Conservation (phyloP, 2,888 invertebrate genomes). For the Harpagoxenus sublaevis region DNA sequence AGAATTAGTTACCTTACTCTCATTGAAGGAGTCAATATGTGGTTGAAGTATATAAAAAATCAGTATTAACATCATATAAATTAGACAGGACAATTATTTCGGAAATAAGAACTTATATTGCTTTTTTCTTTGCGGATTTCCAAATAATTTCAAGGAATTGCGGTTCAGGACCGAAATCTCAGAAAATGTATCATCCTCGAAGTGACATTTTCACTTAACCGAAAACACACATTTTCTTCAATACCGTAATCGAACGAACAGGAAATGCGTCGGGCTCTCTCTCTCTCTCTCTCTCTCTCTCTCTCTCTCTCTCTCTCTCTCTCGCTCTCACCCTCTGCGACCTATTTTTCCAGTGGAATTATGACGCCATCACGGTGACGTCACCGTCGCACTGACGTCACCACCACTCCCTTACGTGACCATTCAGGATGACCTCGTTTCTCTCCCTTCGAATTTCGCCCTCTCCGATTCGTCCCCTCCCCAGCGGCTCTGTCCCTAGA, state of each 20-base stretch:
- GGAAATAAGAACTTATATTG: background rate
- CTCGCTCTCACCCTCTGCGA: constrained; percentile 39
- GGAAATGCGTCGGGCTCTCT: background rate
- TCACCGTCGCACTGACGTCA: constrained; percentile 80
- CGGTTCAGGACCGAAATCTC: background rate
- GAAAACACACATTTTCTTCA: constrained; percentile 17
- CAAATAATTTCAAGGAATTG: background rate
- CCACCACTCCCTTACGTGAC: constrained; percentile 77
- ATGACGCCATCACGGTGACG: constrained; percentile 79
- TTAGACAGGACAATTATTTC: background rate
- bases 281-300: background rate
- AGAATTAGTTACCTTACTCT: background rate
- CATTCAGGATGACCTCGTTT: constrained; percentile 79
- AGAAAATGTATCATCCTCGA: constrained; percentile 12
- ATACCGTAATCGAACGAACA: background rate
- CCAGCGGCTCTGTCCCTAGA: constrained; percentile 66
- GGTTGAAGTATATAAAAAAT: constrained; percentile 5
- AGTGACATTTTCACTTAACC: constrained; percentile 26
- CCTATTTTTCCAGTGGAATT: constrained; percentile 64
- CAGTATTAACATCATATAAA: background rate
- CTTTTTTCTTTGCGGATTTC: background rate
- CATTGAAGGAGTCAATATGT: background rate
- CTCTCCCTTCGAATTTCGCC: constrained; percentile 70
- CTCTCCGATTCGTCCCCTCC: constrained; percentile 28
- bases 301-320: background rate